Evolutionary conservation across 2,113 vertebrate genomes (phyloP), one percentile per base, ranked within the genome.

Genomic region (Pantherophis guttatus): DNA sequence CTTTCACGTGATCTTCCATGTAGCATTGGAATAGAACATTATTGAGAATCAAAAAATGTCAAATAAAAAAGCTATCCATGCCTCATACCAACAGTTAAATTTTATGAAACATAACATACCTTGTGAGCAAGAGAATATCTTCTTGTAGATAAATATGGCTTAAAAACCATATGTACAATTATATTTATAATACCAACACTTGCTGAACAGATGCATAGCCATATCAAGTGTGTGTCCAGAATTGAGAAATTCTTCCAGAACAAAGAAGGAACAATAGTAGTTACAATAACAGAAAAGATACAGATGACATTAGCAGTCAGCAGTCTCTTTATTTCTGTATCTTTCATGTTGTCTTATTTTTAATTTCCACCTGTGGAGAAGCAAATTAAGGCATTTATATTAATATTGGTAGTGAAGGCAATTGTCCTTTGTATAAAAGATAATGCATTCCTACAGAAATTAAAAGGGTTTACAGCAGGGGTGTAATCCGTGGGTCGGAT

Each of bases 61-160:
- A 86, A 62, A 12, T 62, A 90, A 33, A 59, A 52, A 8, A 26
- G 19, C 24, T 86, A 90, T 62, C 8, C 2, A 29, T 81, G 70
- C 12, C 52, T 29, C 19, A 29, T 29, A 0, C 94, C 65, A 17
- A 2, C 12, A 57, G 93, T 52, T 50, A 88, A 39, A 0, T 94
- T 93, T 92, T 85, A 94, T 92, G 65, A 90, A 90, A 59, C 54
- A 55, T 94, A 5, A 55, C 96, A 97, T 98, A 99, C 99, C 98
- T 99, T 99, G 92, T 98, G 97, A 95, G 97, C 97, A 86, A 98
- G 90, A 0, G 98, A 98, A 97, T 98, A 98, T 96, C 98, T 99
- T 97, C 98, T 99, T 94, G 97, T 95, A 75, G 98, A 97, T 90
- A 97, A 95, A 94, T 97, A 98, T 92, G 98, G 95, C 33, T 98